Evolutionary conservation across 2,888 invertebrate species (phyloP).

Genomic region (Crossocerus cetratus): DNA sequence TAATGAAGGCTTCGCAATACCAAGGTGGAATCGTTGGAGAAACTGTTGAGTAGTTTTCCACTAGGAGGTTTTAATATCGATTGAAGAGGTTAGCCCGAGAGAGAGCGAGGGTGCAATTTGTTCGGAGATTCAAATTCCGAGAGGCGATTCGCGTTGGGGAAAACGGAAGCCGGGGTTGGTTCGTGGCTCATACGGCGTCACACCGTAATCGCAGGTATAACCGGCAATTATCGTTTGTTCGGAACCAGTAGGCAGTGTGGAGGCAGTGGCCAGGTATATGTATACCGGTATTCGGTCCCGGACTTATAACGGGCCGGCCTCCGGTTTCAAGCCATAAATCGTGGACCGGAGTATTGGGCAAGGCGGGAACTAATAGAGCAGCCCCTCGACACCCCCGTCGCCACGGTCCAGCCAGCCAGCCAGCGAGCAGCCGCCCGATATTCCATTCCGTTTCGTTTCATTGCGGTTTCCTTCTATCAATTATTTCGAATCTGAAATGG

Average conservation of each 20-base stretch:
- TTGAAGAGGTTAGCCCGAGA: no score
- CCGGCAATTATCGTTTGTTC: constrained; percentile 54
- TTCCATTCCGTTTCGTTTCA: constrained; percentile 58
- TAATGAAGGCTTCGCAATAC: constrained; percentile 14
- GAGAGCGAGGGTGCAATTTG: no score
- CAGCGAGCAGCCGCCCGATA: constrained; percentile 35
- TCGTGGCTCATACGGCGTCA: constrained; percentile 24
- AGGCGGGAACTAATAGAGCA: constrained; percentile 57
- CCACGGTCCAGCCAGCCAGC: not conserved
- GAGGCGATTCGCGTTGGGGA: constrained; percentile 23
- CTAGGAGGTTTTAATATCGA: no score
- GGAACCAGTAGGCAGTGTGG: constrained; percentile 28
- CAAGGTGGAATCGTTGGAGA: not conserved
- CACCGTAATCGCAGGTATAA: constrained; percentile 41
- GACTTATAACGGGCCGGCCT: constrained; percentile 43
- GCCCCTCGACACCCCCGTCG: constrained; percentile 21
- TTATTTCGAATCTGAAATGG: constrained; percentile 64
- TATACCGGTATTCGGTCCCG: constrained; percentile 38
- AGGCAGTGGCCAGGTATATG: constrained; percentile 25
- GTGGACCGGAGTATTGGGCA: constrained; percentile 46
- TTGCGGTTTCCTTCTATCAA: constrained; percentile 64
- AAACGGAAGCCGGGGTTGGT: constrained; percentile 49
- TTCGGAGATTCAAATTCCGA: no score
- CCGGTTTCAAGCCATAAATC: constrained; percentile 58
- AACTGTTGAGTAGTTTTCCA: not conserved